Conservation (phyloP, 1,140 invertebrate species). For the Drosophila nigrodunni region DNA sequence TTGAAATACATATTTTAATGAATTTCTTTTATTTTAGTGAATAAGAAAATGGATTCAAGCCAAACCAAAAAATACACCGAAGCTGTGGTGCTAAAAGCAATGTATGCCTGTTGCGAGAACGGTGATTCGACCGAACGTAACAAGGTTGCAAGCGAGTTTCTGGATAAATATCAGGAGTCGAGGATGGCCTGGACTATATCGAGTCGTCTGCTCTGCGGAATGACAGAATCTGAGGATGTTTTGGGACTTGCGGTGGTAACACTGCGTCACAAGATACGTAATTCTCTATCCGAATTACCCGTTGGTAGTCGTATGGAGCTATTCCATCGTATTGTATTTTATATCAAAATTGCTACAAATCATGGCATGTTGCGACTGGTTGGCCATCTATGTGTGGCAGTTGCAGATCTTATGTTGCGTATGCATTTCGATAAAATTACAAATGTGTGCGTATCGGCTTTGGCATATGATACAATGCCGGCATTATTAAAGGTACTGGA, state of each 20-base stretch:
- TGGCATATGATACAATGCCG: too few relatives aligned
- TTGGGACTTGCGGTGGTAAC: background rate
- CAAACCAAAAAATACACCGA: background rate
- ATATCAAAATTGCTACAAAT: background rate
- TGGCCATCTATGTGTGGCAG: background rate
- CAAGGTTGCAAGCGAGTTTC: background rate
- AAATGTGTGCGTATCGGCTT: too few relatives aligned
- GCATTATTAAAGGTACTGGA: background rate
- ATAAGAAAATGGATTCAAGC: too few relatives aligned
- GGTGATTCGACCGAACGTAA: background rate
- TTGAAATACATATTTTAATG: too few relatives aligned
- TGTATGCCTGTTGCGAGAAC: background rate
- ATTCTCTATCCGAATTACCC: background rate
- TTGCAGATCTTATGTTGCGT: background rate
- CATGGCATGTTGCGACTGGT: background rate
- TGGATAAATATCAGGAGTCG: background rate
- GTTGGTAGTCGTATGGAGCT: background rate
- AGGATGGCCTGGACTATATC: background rate
- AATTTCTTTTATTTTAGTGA: too few relatives aligned
- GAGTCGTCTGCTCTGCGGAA: background rate
- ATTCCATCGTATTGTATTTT: background rate
- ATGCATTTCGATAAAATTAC: background rate
- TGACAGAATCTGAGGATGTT: background rate
- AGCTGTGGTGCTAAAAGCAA: background rate
- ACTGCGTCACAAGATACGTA: background rate